Evolutionary conservation across 2,113 vertebrate species (phyloP).

Genomic region (Alectura lathami): DNA sequence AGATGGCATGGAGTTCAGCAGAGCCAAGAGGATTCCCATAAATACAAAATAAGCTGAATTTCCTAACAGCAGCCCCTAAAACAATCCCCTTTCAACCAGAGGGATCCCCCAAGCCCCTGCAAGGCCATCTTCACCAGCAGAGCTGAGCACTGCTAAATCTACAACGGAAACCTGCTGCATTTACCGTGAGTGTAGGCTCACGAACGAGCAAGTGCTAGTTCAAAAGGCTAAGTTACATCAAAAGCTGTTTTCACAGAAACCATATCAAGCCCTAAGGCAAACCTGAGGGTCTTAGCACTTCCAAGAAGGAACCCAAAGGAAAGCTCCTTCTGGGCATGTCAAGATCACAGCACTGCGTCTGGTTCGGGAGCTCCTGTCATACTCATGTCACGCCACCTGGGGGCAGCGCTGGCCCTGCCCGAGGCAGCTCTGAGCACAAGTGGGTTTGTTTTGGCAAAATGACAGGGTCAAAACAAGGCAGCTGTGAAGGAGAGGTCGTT

Average conservation of each 20-base stretch:
- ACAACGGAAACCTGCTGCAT: background rate
- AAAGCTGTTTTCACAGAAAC: background rate
- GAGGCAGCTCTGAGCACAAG: background rate
- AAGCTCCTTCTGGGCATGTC: background rate
- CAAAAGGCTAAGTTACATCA: background rate
- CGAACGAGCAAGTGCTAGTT: fast-evolving
- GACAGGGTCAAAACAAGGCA: background rate
- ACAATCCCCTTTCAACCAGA: background rate
- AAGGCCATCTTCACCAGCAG: background rate
- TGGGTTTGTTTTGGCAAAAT: background rate
- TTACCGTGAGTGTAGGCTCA: background rate
- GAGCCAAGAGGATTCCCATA: background rate
- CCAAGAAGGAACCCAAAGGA: background rate
- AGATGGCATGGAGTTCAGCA: background rate
- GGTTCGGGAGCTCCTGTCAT: background rate
- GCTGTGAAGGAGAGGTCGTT: background rate
- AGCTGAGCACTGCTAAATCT: background rate
- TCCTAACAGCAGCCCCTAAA: background rate
- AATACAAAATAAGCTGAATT: background rate
- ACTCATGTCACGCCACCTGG: fast-evolving
- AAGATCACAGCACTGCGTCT: background rate
- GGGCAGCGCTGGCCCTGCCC: background rate
- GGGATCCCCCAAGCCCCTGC: background rate
- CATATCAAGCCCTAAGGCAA: background rate
- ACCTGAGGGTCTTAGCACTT: background rate